phyloP scores from a whole-genome alignment of 2,113 vertebrate genomes.

The Chrysochloris asiatica region DNA sequence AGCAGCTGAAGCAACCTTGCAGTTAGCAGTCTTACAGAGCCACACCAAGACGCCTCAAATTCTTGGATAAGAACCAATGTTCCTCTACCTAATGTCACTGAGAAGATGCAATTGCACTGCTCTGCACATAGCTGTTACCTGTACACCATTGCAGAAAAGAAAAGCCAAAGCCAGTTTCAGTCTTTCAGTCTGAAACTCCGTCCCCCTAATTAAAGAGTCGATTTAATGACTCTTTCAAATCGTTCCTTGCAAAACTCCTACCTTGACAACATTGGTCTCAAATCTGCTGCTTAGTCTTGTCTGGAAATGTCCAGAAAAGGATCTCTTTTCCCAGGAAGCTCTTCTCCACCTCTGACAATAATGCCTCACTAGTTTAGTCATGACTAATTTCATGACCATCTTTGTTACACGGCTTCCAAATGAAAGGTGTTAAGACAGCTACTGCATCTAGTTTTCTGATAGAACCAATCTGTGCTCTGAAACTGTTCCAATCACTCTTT shows the following conservation, averaged over 20 bases:
- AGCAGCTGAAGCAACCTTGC: too few relatives aligned
- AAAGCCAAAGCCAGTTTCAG: not conserved
- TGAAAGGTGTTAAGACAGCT: not conserved
- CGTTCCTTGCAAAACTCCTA: not conserved
- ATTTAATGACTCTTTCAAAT: not conserved
- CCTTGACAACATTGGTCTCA: not conserved
- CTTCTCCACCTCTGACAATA: not conserved
- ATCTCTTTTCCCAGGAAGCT: not conserved
- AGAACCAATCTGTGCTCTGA: not conserved
- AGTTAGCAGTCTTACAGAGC: too few relatives aligned
- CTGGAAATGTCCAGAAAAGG: not conserved
- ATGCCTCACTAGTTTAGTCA: slow-evolving; percentile 5
- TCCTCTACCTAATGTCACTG: not conserved
- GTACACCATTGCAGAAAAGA: not conserved
- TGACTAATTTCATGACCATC: not conserved
- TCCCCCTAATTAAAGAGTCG: not conserved
- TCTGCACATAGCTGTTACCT: not conserved
- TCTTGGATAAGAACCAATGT: not conserved
- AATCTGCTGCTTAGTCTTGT: not conserved
- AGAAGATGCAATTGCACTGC: not conserved
- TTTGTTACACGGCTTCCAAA: not conserved
- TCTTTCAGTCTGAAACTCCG: too few relatives aligned
- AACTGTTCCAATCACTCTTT: not conserved
- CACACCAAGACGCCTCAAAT: too few relatives aligned
- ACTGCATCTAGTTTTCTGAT: not conserved